Conservation (phyloP, 2,113 vertebrate species). For the Rallus limicola region DNA sequence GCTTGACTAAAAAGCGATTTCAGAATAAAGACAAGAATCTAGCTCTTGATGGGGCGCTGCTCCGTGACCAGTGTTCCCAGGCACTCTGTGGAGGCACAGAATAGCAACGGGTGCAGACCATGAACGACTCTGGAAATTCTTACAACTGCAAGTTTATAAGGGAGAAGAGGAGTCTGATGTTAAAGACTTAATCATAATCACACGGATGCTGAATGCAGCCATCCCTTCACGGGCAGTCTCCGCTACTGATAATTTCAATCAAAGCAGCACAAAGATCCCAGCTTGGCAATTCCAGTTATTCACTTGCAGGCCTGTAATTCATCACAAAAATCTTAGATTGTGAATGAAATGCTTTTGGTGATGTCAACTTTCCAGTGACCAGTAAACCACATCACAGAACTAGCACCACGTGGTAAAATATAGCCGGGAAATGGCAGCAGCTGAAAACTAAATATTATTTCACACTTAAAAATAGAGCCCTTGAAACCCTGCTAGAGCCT, state of each 20-base stretch:
- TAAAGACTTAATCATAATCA: neutral
- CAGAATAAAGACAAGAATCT: neutral
- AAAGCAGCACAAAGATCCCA: neutral
- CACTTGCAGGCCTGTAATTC: constrained; percentile 35
- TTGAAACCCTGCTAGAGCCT: neutral
- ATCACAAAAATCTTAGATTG: constrained; percentile 30
- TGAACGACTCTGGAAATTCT: neutral
- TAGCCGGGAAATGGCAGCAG: constrained; percentile 52
- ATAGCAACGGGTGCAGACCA: neutral
- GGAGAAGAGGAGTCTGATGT: neutral
- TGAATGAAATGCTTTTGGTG: constrained; percentile 71
- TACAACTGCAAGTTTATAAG: neutral
- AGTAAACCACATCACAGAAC: constrained; percentile 71
- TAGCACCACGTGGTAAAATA: constrained; percentile 47
- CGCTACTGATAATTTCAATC: neutral
- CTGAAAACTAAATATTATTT: constrained; percentile 52
- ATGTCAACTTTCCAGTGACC: constrained; percentile 69
- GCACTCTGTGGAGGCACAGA: neutral
- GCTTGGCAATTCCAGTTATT: constrained; percentile 11
- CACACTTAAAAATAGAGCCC: constrained; percentile 37
- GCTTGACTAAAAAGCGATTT: neutral
- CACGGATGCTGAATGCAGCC: neutral
- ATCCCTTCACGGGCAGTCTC: neutral
- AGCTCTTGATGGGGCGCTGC: fast-evolving
- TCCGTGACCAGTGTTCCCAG: neutral